A percentile compares a stretch with the other conserved stretches of the same genome.
Evolutionary conservation across 2,888 invertebrate species (phyloP).

Genomic region (Xestoiulus laeticollis): DNA sequence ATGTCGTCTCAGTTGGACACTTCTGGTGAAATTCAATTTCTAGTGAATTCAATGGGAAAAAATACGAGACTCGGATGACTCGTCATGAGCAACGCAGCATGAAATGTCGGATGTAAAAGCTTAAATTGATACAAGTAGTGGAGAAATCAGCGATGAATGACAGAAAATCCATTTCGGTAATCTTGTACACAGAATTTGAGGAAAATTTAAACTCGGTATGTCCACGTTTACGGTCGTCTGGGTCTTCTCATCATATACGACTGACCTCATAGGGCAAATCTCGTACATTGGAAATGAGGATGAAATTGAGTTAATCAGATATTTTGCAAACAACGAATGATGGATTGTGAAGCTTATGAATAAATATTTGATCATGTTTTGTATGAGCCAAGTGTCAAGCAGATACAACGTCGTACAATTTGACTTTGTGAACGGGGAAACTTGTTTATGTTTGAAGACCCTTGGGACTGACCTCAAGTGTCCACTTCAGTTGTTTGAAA

Average conservation of each 20-base stretch:
- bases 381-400: not conserved
- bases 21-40: not conserved
- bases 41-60: not conserved
- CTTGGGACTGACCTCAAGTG: too few species aligned
- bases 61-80: constrained; percentile 4
- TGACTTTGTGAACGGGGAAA: not conserved
- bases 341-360: not conserved
- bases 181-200: not conserved
- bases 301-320: not conserved
- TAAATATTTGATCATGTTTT: constrained; percentile 4
- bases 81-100: constrained; percentile 11
- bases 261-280: not conserved
- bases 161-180: constrained; percentile 3
- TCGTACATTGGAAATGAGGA: not conserved
- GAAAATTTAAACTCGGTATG: not conserved
- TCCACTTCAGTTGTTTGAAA: too few species aligned
- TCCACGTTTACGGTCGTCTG: not conserved
- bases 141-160: constrained; percentile 20
- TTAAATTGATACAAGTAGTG: not conserved
- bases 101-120: not conserved
- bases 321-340: constrained; percentile 4
- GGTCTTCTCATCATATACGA: not conserved
- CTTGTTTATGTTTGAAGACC: not conserved
- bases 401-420: not conserved
- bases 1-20: constrained; percentile 18